phyloP scores from a whole-genome alignment of 2,888 invertebrate species.

The Torymus auratus region DNA sequence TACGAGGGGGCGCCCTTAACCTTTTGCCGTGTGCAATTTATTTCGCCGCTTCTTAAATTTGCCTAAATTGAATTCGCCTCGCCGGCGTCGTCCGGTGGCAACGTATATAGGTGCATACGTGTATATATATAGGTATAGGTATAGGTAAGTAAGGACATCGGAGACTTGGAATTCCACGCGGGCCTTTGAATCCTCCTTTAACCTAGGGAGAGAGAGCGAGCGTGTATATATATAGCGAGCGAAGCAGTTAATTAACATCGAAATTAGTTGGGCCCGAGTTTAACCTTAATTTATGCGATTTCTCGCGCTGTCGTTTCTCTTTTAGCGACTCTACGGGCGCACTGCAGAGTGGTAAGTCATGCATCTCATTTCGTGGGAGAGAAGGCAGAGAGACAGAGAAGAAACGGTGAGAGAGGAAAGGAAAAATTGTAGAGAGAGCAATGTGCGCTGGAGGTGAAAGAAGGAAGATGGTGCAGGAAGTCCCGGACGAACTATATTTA shows the following conservation, averaged over 20 bases:
- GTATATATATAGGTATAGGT: not conserved
- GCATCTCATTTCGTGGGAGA: constrained; percentile 30
- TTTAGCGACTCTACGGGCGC: constrained; percentile 28
- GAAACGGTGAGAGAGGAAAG: no score
- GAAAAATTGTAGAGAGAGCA: no score
- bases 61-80: constrained; percentile 51
- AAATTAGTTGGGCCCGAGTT: constrained; percentile 53
- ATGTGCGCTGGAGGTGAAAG: no score
- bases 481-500: constrained; percentile 5
- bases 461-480: not conserved
- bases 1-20: constrained; percentile 8
- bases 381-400: no score
- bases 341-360: constrained; percentile 17
- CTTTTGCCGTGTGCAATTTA: constrained; percentile 37
- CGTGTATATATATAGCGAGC: no score
- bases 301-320: constrained; percentile 16
- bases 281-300: constrained; percentile 50
- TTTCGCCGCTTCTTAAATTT: constrained; percentile 50
- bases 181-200: constrained; percentile 34
- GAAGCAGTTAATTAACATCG: constrained; percentile 50
- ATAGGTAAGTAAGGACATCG: no score
- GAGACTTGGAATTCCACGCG: constrained; percentile 41
- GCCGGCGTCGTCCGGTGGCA: no score
- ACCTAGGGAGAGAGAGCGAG: not conserved
- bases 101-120: not conserved